These are phyloP conservation scores for Tichodroma muraria DNA, from an alignment of 2,113 vertebrate species.

Conservation along the genomic window DNA sequence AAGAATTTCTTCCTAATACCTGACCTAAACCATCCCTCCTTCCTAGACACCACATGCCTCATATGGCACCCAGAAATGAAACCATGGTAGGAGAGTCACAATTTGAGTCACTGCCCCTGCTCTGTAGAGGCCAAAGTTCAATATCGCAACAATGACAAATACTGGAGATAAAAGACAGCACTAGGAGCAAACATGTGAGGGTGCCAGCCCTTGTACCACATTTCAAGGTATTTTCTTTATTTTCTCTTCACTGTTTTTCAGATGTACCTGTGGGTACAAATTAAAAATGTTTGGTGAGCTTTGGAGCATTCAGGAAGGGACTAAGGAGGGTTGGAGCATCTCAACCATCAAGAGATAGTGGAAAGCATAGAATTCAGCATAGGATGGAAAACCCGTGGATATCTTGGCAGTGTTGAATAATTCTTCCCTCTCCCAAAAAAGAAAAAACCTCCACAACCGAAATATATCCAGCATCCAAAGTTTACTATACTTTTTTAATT, in stretches of 20 bases:
- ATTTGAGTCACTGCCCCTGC: neutral
- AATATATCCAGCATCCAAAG: neutral
- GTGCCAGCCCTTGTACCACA: neutral
- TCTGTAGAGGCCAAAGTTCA: neutral
- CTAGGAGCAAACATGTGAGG: neutral
- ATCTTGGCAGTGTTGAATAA: neutral
- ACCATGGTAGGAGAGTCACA: neutral
- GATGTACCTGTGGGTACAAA: neutral
- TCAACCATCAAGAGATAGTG: neutral
- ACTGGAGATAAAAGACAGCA: neutral
- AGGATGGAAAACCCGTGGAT: neutral
- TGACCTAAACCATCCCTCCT: neutral
- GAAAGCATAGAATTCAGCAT: neutral
- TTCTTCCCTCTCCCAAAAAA: neutral
- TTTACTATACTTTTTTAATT: neutral
- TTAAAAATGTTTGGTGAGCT: neutral
- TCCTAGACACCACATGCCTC: neutral
- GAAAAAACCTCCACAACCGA: neutral
- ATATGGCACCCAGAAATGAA: neutral
- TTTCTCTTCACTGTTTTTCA: neutral
- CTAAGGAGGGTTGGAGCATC: neutral
- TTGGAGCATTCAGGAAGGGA: neutral
- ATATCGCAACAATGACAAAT: neutral
- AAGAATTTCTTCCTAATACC: neutral
- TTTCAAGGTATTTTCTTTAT: neutral